Conservation (phyloP, 2,113 vertebrate genomes). For the Corythaeola cristata region DNA sequence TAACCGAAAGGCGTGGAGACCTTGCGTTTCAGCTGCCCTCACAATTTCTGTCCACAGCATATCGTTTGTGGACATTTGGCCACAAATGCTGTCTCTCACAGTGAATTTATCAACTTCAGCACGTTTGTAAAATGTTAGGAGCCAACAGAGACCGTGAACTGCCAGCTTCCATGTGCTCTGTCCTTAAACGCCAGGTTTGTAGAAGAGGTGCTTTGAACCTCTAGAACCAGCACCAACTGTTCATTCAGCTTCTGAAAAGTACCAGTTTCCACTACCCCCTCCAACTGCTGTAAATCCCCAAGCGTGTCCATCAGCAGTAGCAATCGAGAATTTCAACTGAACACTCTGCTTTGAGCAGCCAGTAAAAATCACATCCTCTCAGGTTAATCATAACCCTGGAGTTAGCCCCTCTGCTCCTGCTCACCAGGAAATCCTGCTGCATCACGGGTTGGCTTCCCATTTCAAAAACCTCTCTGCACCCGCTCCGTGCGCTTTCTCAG, state of each 20-base stretch:
- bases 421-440: neutral
- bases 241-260: neutral
- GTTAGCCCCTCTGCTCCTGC: neutral
- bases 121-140: neutral
- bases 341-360: neutral
- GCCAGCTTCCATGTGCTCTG: neutral
- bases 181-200: no score
- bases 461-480: neutral
- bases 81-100: neutral
- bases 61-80: neutral
- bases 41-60: accelerated
- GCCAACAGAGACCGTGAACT: neutral
- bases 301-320: accelerated
- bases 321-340: neutral
- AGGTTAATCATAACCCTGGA: neutral
- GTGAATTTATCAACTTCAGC: neutral
- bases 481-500: accelerated
- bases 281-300: neutral
- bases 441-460: neutral
- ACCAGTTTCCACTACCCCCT: neutral
- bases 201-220: neutral
- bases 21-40: neutral
- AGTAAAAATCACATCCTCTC: neutral
- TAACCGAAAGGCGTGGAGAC: neutral
- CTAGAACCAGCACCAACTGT: neutral